phyloP scores from a whole-genome alignment of 2,888 invertebrate genomes.

The Drosophila vallismaia region DNA sequence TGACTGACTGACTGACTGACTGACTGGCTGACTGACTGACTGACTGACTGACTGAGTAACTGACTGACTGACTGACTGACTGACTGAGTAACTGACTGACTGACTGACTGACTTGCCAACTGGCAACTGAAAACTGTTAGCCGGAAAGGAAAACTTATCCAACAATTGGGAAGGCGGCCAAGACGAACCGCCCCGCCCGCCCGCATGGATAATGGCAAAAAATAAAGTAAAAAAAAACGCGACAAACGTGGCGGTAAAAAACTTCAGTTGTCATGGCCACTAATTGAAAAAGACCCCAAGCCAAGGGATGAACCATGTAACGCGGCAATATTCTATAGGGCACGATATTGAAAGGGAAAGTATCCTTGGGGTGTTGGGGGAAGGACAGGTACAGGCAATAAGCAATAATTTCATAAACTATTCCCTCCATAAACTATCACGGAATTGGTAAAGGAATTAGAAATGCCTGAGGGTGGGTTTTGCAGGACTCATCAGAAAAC shows the following conservation, averaged over 20 bases:
- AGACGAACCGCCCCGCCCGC: slow-evolving; percentile 1
- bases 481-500: too few relatives aligned
- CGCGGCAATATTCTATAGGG: slow-evolving; percentile 3
- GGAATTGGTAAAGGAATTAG: not conserved
- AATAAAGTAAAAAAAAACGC: slow-evolving; percentile 24
- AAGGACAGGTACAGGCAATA: not conserved
- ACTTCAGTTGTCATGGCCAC: slow-evolving; percentile 68
- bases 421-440: not conserved
- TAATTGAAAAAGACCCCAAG: slow-evolving; percentile 69
- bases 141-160: slow-evolving; percentile 1
- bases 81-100: not conserved
- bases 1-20: not conserved
- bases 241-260: slow-evolving; percentile 20
- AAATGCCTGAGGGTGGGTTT: too few relatives aligned
- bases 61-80: slow-evolving; percentile 7
- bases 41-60: slow-evolving; percentile 3
- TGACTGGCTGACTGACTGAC: slow-evolving; percentile 2
- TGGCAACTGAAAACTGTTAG: slow-evolving; percentile 1
- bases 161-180: slow-evolving; percentile 21
- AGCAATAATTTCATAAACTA: not conserved
- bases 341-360: slow-evolving; percentile 22
- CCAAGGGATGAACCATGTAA: slow-evolving; percentile 42
- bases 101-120: not conserved
- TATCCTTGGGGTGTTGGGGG: not conserved
- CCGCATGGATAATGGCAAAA: slow-evolving; percentile 27